Base-by-base conservation (phyloP, 1,140 invertebrate genomes). In the Rhyzopertha dominica region DNA sequence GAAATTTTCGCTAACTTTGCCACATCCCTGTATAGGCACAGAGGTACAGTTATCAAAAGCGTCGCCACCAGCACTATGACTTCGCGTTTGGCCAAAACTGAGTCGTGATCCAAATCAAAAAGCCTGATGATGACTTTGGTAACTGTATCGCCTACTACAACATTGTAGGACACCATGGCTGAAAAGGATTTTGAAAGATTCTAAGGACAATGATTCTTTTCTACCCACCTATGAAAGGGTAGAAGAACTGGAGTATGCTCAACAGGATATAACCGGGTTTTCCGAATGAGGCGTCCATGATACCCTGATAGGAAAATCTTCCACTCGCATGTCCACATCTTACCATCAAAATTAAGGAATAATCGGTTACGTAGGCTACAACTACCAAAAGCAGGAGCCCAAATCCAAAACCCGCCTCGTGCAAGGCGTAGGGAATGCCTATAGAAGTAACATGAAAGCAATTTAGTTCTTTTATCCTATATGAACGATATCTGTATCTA, bases 151-250 rank as follows among this genome's bases (percentile, higher is more conserved):
- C 88, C 89, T 14, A 92, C 88, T 20, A 92, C 89, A 4, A 92
- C 82, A 65, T 93, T 92, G 64, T 93, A 92, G 31, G 87, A 90
- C 20, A 91, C 84, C 87, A 92, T 92, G 1, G 89, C 88, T 90
- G 70, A 18, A 76, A 77, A 66, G 36, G 52, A n/a, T n/a, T n/a
- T n/a, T n/a, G n/a, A n/a, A n/a, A n/a, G n/a, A 35, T 4, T 35
- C 4, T 29, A 40, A 17, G 13, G 12, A 20, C 12, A 43, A 12
- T 22, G 25, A 32, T 23, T 8, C 18, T 4, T 12, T 13, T 10
- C 12, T 39, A 68, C 72, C 75, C 73, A 89, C 88, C 87, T 59
- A 91, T 84, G 53, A 91, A 86, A 9, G 88, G 90, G 72, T 91
- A 92, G 51, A 87, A 74, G 59, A 91, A 90, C 61, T 93, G 89